Conservation (phyloP, 2,797 vertebrate genomes). For the Urocyon cinereoargenteus region DNA sequence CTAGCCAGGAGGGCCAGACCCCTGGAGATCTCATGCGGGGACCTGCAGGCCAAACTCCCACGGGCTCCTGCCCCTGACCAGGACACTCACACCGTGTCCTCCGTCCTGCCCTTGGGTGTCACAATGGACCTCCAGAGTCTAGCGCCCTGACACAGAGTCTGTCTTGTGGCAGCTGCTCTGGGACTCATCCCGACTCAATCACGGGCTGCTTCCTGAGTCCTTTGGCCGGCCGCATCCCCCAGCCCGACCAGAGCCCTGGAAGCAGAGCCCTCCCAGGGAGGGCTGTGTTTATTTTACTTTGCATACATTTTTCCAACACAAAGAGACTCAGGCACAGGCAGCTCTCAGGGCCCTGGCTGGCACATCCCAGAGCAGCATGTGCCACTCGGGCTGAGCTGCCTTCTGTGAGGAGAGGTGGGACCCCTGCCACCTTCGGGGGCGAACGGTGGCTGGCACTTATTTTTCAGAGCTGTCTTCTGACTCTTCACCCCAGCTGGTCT, state of each 20-base stretch:
- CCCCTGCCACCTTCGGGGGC: fast-evolving
- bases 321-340: background rate
- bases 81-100: background rate
- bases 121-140: no score
- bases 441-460: background rate
- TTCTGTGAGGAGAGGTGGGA: background rate
- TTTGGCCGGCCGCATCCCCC: background rate
- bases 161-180: background rate
- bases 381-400: background rate
- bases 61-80: background rate
- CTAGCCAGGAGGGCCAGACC: background rate
- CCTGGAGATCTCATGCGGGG: fast-evolving
- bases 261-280: background rate
- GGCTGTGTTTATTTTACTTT: slow-evolving; percentile 33
- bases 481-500: background rate
- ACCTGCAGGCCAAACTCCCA: background rate
- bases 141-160: background rate
- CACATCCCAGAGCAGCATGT: fast-evolving
- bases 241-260: background rate
- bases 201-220: fast-evolving
- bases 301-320: slow-evolving; percentile 43
- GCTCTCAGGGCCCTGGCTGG: background rate
- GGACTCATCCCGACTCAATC: background rate
- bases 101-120: no score
- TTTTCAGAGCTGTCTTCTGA: background rate